Base-by-base conservation (phyloP, 2,888 invertebrate species). In the Meliscaeva auricollis region DNA sequence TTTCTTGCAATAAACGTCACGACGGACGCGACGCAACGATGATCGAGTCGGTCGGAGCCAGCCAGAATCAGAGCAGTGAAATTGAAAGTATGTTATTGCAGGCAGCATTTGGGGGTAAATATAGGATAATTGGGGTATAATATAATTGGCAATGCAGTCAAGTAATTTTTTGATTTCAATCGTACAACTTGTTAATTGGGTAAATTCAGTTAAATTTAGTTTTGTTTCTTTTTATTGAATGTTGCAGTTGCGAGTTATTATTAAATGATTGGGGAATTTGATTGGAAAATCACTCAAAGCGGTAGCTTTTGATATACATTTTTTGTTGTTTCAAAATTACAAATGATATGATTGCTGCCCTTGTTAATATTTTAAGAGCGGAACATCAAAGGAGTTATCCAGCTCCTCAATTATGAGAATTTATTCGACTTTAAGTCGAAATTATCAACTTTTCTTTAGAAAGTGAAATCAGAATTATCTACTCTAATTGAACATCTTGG, bases 211-310 rank as follows among this genome's bases (percentile, higher is more conserved):
- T 80, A 80, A 52, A 3, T 58, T 17, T n/a, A 32, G 6, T 44
- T 9, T 54, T 38, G 38, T 17, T 13, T 48, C 3, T 30, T 66
- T 54, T 54, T 4, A 70, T 64, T 69, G 74, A 62, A 74, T 80
- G 56, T 22, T 50, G 35, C 35, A 64, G 30, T n/a, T 32, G 17
- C 60, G 52, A 13, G 11, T 38, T 38, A 38, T 74, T 68, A 73
- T 79, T 73, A 35, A 79, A 68, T 79, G 44, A 68, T 79, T 79
- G 73, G 50, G 58, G 15, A 73, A 73, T 79, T 73, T 73, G 50
- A 74, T 74, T 74, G 74, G 52, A 22, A 68, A 60, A 13, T 58
- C 56, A 58, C 7, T 20, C 6, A 15, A 20, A 9, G 73, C 78
- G 78, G 78, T 22, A 13, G 64, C 78, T 72, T 79, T 78, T 66